Percentiles rank a stretch among this genome's conserved stretches.
Evolutionary conservation across 2,113 vertebrate species (phyloP).

Genomic region (Lutjanus erythropterus): DNA sequence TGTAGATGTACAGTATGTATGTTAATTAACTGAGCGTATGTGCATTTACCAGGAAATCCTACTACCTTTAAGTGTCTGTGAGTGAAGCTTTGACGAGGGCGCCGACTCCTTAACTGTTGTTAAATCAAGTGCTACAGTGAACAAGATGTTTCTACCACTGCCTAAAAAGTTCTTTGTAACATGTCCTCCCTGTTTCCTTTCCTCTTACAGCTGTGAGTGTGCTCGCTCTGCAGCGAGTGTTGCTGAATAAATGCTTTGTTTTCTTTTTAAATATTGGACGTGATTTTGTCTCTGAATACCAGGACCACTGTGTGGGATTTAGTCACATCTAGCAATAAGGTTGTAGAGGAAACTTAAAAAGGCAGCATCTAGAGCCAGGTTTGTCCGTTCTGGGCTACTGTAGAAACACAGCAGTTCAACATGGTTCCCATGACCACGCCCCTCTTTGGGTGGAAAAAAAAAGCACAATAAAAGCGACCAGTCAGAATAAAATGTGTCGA

Average conservation of each 20-base stretch:
- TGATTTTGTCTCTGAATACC: conserved; percentile 4
- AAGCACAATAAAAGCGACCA: too few relatives aligned
- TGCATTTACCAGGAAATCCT: conserved; percentile 39
- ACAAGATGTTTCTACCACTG: conserved; percentile 63
- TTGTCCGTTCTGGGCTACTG: too few relatives aligned
- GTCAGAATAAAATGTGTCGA: too few relatives aligned
- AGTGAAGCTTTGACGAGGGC: conserved; percentile 41
- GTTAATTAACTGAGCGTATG: conserved; percentile 39
- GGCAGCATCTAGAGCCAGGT: too few relatives aligned
- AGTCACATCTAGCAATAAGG: too few relatives aligned
- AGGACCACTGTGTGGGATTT: too few relatives aligned
- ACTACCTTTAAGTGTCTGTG: conserved; percentile 35
- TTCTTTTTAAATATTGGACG: conserved; percentile 66
- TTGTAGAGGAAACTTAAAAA: too few relatives aligned
- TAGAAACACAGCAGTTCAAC: too few relatives aligned
- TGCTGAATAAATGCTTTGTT: conserved; percentile 82
- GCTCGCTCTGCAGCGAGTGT: conserved; percentile 49
- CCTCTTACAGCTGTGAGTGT: conserved; percentile 64
- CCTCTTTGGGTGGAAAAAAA: too few relatives aligned
- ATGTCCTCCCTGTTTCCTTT: conserved; percentile 43
- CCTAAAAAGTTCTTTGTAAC: conserved; percentile 55
- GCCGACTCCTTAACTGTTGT: conserved; percentile 52
- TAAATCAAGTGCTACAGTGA: conserved; percentile 58
- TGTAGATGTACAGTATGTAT: conserved; percentile 47
- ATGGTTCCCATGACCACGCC: too few relatives aligned